Conservation (phyloP, 1,140 invertebrate species). For the Plectrocnemia conspersa region DNA sequence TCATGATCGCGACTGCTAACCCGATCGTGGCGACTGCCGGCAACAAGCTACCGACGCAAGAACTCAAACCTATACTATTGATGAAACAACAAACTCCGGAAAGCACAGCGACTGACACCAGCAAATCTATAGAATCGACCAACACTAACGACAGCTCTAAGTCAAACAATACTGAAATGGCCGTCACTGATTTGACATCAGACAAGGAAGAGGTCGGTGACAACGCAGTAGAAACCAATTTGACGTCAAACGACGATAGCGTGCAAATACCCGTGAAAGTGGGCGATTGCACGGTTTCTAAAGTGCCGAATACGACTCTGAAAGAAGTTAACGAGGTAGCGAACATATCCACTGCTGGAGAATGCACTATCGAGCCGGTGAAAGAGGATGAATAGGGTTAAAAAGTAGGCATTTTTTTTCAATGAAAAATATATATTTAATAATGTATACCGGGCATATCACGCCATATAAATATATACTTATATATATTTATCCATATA, state of each 20-base stretch:
- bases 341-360: conserved; percentile 39
- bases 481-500: conserved; percentile 3
- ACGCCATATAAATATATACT: not conserved
- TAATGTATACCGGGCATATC: conserved; percentile 3
- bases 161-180: not conserved
- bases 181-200: conserved; percentile 4
- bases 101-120: not conserved
- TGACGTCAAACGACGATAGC: not conserved
- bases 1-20: too few relatives aligned
- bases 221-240: not conserved
- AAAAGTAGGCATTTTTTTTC: not conserved
- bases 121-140: not conserved
- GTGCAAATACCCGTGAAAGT: conserved; percentile 29
- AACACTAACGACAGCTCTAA: not conserved
- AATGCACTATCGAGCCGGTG: conserved; percentile 48
- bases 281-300: conserved; percentile 49
- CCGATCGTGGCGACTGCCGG: too few relatives aligned
- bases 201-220: not conserved
- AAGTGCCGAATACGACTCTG: conserved; percentile 38
- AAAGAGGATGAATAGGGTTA: conserved; percentile 35
- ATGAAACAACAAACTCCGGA: not conserved
- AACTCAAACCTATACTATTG: too few relatives aligned
- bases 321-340: conserved; percentile 9
- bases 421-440: not conserved
- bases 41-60: too few relatives aligned